phyloP scores from a whole-genome alignment of 1,140 invertebrate species.

The Heliothis virescens region DNA sequence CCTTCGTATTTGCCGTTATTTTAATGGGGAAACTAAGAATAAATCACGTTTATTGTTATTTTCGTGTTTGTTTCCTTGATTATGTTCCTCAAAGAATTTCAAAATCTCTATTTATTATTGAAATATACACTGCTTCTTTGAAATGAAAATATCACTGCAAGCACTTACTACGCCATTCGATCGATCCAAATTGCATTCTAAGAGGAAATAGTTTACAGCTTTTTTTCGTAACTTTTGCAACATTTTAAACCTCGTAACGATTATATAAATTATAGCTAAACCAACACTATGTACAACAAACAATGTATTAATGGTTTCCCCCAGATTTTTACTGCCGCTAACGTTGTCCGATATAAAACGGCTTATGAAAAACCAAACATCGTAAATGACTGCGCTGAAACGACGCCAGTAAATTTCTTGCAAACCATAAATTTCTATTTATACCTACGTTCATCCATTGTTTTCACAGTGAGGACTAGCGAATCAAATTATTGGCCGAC shows the following conservation, averaged over 20 bases:
- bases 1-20: neutral
- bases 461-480: slow-evolving; percentile 81
- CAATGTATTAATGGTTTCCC: slow-evolving; percentile 42
- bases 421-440: slow-evolving; percentile 59
- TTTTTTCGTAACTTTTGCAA: neutral
- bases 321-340: slow-evolving; percentile 45
- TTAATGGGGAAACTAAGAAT: neutral
- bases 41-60: neutral
- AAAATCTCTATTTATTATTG: no score
- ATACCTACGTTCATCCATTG: slow-evolving; percentile 77
- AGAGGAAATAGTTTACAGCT: neutral
- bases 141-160: no score
- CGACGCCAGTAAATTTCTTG: slow-evolving; percentile 69
- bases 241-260: slow-evolving; percentile 25
- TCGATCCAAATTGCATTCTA: no score
- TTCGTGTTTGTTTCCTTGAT: neutral
- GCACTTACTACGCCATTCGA: no score
- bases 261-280: slow-evolving; percentile 37
- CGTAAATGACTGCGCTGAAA: slow-evolving; percentile 62
- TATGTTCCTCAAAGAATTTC: no score
- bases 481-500: slow-evolving; percentile 82
- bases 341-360: slow-evolving; percentile 33
- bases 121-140: no score
- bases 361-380: slow-evolving; percentile 49
- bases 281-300: slow-evolving; percentile 41